Evolutionary conservation across 1,140 invertebrate species (phyloP).

Genomic region (Drosophila eugracilis): DNA sequence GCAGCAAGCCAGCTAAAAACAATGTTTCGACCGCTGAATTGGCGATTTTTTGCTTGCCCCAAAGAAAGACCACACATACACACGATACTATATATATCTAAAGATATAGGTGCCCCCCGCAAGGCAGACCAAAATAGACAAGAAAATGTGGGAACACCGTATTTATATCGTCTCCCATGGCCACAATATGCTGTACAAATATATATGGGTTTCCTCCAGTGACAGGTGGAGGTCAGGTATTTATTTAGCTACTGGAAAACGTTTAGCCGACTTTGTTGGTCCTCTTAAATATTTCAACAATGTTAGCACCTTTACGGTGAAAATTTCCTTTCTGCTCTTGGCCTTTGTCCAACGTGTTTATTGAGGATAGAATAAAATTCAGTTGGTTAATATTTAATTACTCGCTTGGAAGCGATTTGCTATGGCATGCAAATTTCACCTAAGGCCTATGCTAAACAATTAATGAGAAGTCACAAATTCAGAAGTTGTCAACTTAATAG

Average conservation of each 20-base stretch:
- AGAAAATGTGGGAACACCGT: constrained; percentile 51
- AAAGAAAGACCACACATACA: neutral
- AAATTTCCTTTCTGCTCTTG: neutral
- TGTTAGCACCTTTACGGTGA: constrained; percentile 57
- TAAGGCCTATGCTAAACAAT: neutral
- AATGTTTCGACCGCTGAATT: constrained; percentile 68
- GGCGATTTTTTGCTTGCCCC: constrained; percentile 49
- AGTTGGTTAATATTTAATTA: constrained; percentile 75
- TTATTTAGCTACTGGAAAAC: constrained; percentile 32
- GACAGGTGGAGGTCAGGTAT: constrained; percentile 1
- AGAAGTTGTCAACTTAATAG: constrained; percentile 20
- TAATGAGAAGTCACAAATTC: constrained; percentile 2
- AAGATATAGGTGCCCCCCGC: constrained; percentile 16
- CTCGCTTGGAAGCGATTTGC: constrained; percentile 19
- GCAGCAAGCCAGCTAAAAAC: constrained; percentile 57
- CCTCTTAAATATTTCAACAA: constrained; percentile 71
- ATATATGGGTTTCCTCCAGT: constrained; percentile 7
- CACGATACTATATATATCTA: neutral
- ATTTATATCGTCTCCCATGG: constrained; percentile 63
- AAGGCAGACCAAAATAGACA: constrained; percentile 59
- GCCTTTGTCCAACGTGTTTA: constrained; percentile 49
- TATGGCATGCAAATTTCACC: constrained; percentile 11
- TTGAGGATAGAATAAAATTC: constrained; percentile 47
- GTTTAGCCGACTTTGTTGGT: constrained; percentile 15
- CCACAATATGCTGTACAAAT: constrained; percentile 13